Percentiles rank a stretch among this genome's conserved stretches.
These are phyloP conservation scores for Thyatira batis DNA, from an alignment of 2,888 invertebrate species.

Conservation along the genomic window DNA sequence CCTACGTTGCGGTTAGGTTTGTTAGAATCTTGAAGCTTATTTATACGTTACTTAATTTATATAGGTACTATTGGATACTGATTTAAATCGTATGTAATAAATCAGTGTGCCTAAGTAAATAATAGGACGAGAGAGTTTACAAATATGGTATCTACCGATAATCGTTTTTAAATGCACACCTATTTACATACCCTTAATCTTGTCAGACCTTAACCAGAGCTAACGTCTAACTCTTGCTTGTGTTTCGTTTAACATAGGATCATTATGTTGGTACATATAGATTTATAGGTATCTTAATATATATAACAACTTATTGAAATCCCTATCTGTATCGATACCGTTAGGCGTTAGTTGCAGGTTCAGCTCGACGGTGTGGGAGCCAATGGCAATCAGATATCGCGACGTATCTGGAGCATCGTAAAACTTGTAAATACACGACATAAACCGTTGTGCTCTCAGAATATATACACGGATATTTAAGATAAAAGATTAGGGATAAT, in stretches of 20 bases:
- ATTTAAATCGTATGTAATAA: too few species aligned
- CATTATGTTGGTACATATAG: neutral
- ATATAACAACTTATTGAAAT: slow-evolving; percentile 20
- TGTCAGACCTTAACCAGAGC: too few species aligned
- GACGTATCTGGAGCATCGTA: slow-evolving; percentile 49
- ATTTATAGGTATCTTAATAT: neutral
- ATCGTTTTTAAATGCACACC: too few species aligned
- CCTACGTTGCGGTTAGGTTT: slow-evolving; percentile 61
- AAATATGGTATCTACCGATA: too few species aligned
- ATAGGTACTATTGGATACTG: too few species aligned
- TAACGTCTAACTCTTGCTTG: too few species aligned
- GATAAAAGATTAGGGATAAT: neutral
- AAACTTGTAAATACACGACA: slow-evolving; percentile 43
- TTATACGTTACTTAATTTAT: too few species aligned
- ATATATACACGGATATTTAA: slow-evolving; percentile 14
- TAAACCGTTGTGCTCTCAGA: slow-evolving; percentile 35
- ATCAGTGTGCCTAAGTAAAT: too few species aligned
- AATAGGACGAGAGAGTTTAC: too few species aligned
- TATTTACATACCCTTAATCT: too few species aligned
- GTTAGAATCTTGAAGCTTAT: neutral
- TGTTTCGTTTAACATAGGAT: too few species aligned
- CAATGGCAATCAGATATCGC: slow-evolving; percentile 41
- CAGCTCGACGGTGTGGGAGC: slow-evolving; percentile 22
- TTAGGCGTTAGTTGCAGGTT: slow-evolving; percentile 23
- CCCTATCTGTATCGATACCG: slow-evolving; percentile 21